Conservation (phyloP, 1,140 invertebrate species). For the Cepaea nemoralis region DNA sequence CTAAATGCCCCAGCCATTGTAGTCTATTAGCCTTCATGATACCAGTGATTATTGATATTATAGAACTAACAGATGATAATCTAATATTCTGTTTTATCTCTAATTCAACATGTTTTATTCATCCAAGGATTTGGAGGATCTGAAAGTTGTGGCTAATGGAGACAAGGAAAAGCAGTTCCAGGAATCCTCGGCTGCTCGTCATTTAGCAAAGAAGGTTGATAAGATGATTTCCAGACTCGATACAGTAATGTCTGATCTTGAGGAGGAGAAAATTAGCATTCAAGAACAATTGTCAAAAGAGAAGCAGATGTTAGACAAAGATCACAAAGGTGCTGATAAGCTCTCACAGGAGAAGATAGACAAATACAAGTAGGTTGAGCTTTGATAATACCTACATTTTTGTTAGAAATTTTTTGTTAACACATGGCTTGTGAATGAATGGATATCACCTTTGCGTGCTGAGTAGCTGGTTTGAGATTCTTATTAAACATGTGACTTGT, state of each 20-base stretch:
- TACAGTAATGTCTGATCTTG: slow-evolving; percentile 80
- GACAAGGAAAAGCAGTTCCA: slow-evolving; percentile 70
- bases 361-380: slow-evolving; percentile 16
- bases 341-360: slow-evolving; percentile 22
- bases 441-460: too few relatives aligned
- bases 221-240: slow-evolving; percentile 92
- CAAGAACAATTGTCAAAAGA: slow-evolving; percentile 64
- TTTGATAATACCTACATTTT: too few relatives aligned
- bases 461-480: too few relatives aligned
- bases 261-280: slow-evolving; percentile 79
- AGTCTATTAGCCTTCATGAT: too few relatives aligned
- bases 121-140: slow-evolving; percentile 69
- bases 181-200: slow-evolving; percentile 76
- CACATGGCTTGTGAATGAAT: too few relatives aligned
- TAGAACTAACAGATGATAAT: too few relatives aligned
- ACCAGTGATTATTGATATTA: too few relatives aligned
- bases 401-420: too few relatives aligned
- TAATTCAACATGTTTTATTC: too few relatives aligned
- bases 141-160: slow-evolving; percentile 79
- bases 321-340: neutral
- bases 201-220: slow-evolving; percentile 82
- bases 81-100: too few relatives aligned
- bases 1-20: too few relatives aligned
- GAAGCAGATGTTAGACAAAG: neutral
- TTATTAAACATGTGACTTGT: too few relatives aligned